Base-by-base conservation (phyloP, 2,113 vertebrate species). In the Poicephalus gulielmi region DNA sequence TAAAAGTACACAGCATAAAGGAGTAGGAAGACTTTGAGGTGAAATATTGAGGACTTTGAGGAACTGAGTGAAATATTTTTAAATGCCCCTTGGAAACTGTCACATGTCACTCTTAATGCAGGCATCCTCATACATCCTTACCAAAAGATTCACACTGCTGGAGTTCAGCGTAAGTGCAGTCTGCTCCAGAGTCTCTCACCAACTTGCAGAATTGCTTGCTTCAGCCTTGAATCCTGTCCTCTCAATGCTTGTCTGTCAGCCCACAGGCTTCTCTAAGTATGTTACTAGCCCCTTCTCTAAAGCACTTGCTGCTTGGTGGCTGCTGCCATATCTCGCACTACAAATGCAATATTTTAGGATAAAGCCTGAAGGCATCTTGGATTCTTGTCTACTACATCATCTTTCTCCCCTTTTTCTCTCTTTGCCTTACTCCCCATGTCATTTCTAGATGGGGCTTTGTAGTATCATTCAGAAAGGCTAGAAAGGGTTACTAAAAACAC, bases 71-170 rank as follows among this genome's bases (percentile, higher is more conserved):
- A 80, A 80, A 5, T 52, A 14, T 52, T 90, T 94, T 90, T 88
- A 83, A 59, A 50, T 25, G 27, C n/a, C 85, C 28, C 35, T 60
- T 90, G 68, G 41, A 68, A 69, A 43, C 39, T 60, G 24, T 49
- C 41, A 7, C 30, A 5, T 1, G 0, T 49, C 41, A 71, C 35
- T 60, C 35, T 6, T 6, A 59, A 59, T 0, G 0, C 23, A 39
- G 11, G 13, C 0, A 0, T 10, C 6, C n/a, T 39, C 1, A 0
- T 37, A 50, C 44, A 30, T 31, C 59, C n/a, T 90, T 33, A 74
- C 86, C 59, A 43, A n/a, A 71, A 76, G 55, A 8, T 5, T 41
- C 6, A 17, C 22, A 3, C 18, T 63, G 74, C 81, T 59, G 66
- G 69, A 59, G 39, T 11, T 78, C 60, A 8, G 30, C 22, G 1